A percentile compares a stretch with the other conserved stretches of the same genome.
Evolutionary conservation across 1,140 invertebrate genomes (phyloP).

Genomic region (Armadillidium nasatum): DNA sequence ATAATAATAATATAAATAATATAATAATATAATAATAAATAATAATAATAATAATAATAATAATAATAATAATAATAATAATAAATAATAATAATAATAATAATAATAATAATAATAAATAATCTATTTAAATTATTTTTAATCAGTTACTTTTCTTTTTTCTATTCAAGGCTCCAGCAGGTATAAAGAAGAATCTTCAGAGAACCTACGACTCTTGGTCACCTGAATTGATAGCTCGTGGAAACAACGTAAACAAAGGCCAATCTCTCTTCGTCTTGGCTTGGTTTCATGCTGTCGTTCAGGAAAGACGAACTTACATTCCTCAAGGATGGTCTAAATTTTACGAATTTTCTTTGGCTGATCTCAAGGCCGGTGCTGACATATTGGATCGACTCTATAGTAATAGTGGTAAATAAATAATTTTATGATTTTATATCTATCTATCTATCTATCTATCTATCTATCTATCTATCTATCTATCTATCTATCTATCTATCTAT

Average conservation of each 20-base stretch:
- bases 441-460: no score
- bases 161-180: constrained; percentile 60
- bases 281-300: constrained; percentile 79
- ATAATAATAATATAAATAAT: no score
- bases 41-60: no score
- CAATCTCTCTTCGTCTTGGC: constrained; percentile 65
- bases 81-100: no score
- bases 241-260: constrained; percentile 53
- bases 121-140: no score
- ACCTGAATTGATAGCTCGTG: constrained; percentile 52
- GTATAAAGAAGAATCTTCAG: constrained; percentile 61
- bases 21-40: no score
- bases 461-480: no score
- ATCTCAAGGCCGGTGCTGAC: constrained; percentile 70
- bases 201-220: constrained; percentile 59
- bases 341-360: constrained; percentile 84
- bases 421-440: no score
- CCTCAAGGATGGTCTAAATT: constrained; percentile 82
- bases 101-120: no score
- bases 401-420: constrained; percentile 46
- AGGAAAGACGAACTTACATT: constrained; percentile 80
- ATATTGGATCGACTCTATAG: constrained; percentile 61
- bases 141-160: no score
- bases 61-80: no score
- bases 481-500: no score